Conservation (phyloP, 2,797 vertebrate genomes). For the Knipowitschia caucasica region DNA sequence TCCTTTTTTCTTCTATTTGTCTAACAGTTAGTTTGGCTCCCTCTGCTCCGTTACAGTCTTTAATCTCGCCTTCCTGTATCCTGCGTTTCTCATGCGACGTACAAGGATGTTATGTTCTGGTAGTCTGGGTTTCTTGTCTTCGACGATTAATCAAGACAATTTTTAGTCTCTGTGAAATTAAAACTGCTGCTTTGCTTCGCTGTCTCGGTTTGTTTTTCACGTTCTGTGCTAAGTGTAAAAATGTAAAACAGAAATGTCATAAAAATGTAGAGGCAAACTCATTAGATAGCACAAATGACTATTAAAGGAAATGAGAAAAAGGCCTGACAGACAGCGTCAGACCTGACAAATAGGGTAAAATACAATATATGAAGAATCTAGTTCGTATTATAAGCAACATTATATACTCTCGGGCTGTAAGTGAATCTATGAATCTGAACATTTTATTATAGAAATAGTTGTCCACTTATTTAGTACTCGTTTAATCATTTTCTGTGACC, state of each 20-base stretch:
- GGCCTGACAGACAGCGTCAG: too few relatives aligned
- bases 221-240: slow-evolving; percentile 18
- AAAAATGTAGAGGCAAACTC: not conserved
- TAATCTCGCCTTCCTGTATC: slow-evolving; percentile 20
- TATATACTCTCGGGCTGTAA: too few relatives aligned
- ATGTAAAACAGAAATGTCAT: too few relatives aligned
- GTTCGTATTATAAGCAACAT: too few relatives aligned
- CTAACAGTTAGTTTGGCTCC: slow-evolving; percentile 41
- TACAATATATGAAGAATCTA: too few relatives aligned
- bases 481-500: too few relatives aligned
- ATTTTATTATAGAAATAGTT: too few relatives aligned
- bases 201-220: slow-evolving; percentile 12
- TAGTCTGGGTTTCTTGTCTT: slow-evolving; percentile 17
- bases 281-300: not conserved
- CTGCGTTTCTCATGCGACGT: slow-evolving; percentile 16
- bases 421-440: too few relatives aligned
- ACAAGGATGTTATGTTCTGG: slow-evolving; percentile 11
- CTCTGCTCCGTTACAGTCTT: slow-evolving; percentile 30
- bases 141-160: slow-evolving; percentile 16
- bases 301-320: too few relatives aligned
- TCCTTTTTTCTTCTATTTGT: slow-evolving; percentile 30
- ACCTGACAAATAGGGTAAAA: too few relatives aligned
- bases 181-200: slow-evolving; percentile 4
- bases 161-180: slow-evolving; percentile 15
- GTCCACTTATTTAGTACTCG: too few relatives aligned